phyloP scores from a whole-genome alignment of 2,797 vertebrate species.

The Lerista edwardsae region DNA sequence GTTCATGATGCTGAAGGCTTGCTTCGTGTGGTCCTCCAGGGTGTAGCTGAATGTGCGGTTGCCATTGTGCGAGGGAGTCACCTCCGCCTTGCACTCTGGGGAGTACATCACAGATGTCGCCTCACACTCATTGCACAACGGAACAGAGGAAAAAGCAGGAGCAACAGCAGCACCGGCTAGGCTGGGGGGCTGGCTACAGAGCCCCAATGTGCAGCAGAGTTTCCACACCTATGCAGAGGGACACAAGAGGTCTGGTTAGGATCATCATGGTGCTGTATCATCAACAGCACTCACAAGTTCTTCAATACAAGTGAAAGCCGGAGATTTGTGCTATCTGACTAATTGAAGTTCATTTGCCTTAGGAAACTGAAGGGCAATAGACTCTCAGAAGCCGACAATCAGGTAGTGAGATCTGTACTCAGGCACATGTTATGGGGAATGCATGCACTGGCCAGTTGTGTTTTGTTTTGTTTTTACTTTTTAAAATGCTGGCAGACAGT shows the following conservation, averaged over 20 bases:
- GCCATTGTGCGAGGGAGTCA: conserved; percentile 90
- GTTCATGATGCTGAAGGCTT: conserved; percentile 92
- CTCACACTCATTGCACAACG: conserved; percentile 29
- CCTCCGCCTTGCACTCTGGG: conserved; percentile 92
- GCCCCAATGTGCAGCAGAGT: not conserved
- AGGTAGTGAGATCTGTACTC: not conserved
- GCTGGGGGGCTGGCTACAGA: not conserved
- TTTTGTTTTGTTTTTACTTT: too few species aligned
- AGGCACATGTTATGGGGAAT: too few species aligned
- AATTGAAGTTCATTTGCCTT: not conserved
- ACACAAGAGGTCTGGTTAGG: not conserved
- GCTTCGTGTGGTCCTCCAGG: conserved; percentile 90
- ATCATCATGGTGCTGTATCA: too few species aligned
- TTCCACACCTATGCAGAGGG: conserved; percentile 19
- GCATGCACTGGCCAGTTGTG: too few species aligned
- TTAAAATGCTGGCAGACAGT: too few species aligned
- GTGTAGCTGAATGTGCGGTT: conserved; percentile 93
- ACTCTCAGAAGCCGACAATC: not conserved
- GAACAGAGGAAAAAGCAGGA: not conserved
- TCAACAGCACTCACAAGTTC: not conserved
- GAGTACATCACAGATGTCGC: conserved; percentile 76
- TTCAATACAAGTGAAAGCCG: not conserved
- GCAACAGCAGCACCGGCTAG: not conserved
- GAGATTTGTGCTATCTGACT: not conserved
- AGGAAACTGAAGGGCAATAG: too few species aligned